Conservation (phyloP, 1,140 invertebrate genomes). For the Polyergus mexicanus region DNA sequence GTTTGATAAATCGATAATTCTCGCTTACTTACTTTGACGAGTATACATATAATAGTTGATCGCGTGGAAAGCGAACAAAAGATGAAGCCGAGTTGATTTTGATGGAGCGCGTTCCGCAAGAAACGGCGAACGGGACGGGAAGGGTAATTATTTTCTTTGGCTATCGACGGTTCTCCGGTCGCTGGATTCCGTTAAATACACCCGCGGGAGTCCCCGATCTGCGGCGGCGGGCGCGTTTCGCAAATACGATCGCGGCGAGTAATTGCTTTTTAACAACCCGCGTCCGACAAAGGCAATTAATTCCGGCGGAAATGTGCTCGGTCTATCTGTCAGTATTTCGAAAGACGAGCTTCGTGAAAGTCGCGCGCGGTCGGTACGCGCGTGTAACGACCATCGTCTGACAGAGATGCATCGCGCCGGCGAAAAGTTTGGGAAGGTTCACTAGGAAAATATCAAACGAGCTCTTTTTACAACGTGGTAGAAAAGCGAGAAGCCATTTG, state of each 20-base stretch:
- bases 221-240: conserved; percentile 33
- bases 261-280: conserved; percentile 65
- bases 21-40: background rate
- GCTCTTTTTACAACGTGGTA: background rate
- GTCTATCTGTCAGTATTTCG: conserved; percentile 26
- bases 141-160: conserved; percentile 63
- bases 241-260: conserved; percentile 58
- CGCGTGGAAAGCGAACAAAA: conserved; percentile 16
- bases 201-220: conserved; percentile 30
- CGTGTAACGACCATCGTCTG: conserved; percentile 8
- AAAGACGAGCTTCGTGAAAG: conserved; percentile 23
- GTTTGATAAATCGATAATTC: conserved; percentile 13
- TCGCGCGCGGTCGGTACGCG: background rate
- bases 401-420: conserved; percentile 34
- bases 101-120: conserved; percentile 37
- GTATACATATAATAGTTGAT: conserved; percentile 7
- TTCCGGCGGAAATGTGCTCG: conserved; percentile 27
- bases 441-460: background rate
- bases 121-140: conserved; percentile 18
- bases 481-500: background rate
- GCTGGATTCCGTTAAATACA: conserved; percentile 47
- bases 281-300: conserved; percentile 61
- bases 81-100: conserved; percentile 40
- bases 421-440: conserved; percentile 31
- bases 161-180: conserved; percentile 41